phyloP scores from a whole-genome alignment of 2,113 vertebrate genomes.

The Pionites leucogaster region DNA sequence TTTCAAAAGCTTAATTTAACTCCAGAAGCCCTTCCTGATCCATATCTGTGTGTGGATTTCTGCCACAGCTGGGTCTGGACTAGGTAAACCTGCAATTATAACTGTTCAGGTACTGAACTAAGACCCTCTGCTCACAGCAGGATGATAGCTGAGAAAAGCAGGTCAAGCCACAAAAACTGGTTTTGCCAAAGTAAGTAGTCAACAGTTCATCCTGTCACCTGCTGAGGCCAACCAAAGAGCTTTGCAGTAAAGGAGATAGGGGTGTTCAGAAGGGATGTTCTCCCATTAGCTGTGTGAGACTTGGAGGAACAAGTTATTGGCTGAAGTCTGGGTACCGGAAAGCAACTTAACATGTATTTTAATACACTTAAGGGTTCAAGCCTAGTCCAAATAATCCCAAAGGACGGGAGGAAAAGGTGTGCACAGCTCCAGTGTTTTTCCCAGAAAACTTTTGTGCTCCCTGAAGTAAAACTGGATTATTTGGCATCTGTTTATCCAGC shows the following conservation, averaged over 20 bases:
- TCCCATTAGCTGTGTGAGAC: neutral
- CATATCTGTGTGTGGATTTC: neutral
- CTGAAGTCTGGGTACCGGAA: neutral
- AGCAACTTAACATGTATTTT: neutral
- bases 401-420: neutral
- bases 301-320: neutral
- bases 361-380: neutral
- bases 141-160: neutral
- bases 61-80: neutral
- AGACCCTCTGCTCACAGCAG: neutral
- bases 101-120: neutral
- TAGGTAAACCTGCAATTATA: neutral
- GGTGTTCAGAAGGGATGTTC: neutral
- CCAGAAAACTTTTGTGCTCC: neutral
- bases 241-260: neutral
- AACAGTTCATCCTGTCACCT: neutral
- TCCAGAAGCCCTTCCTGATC: neutral
- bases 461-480: neutral
- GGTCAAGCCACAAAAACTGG: slow-evolving; percentile 3
- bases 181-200: neutral
- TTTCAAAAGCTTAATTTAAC: neutral
- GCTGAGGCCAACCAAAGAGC: neutral
- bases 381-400: neutral
- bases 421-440: neutral
- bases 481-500: neutral